phyloP scores from a whole-genome alignment of 2,888 invertebrate species.

The Candidula unifasciata region DNA sequence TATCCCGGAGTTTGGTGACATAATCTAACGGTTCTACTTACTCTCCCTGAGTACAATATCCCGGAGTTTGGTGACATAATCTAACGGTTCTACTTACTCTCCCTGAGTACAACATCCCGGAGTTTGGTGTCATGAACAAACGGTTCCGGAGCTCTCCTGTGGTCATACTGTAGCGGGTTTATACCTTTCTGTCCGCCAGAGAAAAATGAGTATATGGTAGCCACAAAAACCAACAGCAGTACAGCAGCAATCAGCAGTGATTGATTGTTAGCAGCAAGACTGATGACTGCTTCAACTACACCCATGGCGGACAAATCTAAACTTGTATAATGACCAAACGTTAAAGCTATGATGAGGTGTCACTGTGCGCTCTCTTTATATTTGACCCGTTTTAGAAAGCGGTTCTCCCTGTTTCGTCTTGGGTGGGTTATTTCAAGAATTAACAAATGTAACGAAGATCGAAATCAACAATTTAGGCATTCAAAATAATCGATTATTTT shows the following conservation, averaged over 20 bases:
- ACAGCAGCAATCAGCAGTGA: background rate
- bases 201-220: constrained; percentile 53
- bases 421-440: too few relatives aligned
- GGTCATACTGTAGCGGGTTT: constrained; percentile 69
- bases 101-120: constrained; percentile 73
- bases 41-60: constrained; percentile 75
- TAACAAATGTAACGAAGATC: too few relatives aligned
- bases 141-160: constrained; percentile 60
- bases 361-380: too few relatives aligned
- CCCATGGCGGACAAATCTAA: background rate
- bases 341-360: too few relatives aligned
- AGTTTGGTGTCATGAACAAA: constrained; percentile 67
- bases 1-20: too few relatives aligned
- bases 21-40: too few relatives aligned
- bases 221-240: background rate
- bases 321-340: too few relatives aligned
- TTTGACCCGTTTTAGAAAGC: too few relatives aligned
- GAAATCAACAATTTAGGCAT: too few relatives aligned
- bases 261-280: background rate
- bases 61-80: constrained; percentile 65
- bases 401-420: too few relatives aligned
- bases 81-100: constrained; percentile 71
- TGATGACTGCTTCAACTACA: background rate
- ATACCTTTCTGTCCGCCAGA: constrained; percentile 65
- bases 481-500: too few relatives aligned